phyloP scores from a whole-genome alignment of 2,797 vertebrate genomes.

The Danio tinwini region DNA sequence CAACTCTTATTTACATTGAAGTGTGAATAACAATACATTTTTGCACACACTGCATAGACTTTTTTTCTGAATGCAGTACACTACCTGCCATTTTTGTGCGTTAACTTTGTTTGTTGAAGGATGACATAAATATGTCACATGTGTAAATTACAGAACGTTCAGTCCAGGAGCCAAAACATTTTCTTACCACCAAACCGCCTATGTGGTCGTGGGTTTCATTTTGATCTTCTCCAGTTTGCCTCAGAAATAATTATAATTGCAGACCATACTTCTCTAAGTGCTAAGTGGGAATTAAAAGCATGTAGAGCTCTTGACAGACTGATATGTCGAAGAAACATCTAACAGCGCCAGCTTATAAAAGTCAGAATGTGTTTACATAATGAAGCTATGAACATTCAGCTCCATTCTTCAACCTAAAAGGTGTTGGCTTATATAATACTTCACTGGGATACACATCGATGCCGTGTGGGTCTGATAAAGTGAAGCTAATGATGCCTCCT shows the following conservation, averaged over 20 bases:
- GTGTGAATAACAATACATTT: too few species aligned
- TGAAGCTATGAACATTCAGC: conserved; percentile 70
- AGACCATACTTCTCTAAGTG: conserved; percentile 61
- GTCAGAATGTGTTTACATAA: conserved; percentile 64
- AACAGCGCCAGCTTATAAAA: conserved; percentile 48
- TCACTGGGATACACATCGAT: conserved; percentile 16
- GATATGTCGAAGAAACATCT: conserved; percentile 54
- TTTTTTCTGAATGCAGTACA: too few species aligned
- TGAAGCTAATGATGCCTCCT: conserved; percentile 33
- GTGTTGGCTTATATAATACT: conserved; percentile 17
- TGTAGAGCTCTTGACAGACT: conserved; percentile 62
- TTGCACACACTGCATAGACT: too few species aligned
- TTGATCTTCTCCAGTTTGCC: conserved; percentile 58
- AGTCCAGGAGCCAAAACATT: not conserved
- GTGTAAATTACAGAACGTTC: conserved; percentile 19
- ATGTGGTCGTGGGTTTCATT: conserved; percentile 53
- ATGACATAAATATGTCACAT: too few species aligned
- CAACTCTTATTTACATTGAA: too few species aligned
- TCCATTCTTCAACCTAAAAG: conserved; percentile 64
- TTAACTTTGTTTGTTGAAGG: too few species aligned
- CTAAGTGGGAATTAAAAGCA: conserved; percentile 70
- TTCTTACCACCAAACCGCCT: conserved; percentile 42
- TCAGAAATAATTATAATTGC: conserved; percentile 65
- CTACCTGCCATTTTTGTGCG: too few species aligned
- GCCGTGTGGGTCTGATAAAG: conserved; percentile 32